Percentiles rank a stretch among this genome's conserved stretches.
phyloP scores from a whole-genome alignment of 2,797 vertebrate genomes.

The Denticeps clupeoides region DNA sequence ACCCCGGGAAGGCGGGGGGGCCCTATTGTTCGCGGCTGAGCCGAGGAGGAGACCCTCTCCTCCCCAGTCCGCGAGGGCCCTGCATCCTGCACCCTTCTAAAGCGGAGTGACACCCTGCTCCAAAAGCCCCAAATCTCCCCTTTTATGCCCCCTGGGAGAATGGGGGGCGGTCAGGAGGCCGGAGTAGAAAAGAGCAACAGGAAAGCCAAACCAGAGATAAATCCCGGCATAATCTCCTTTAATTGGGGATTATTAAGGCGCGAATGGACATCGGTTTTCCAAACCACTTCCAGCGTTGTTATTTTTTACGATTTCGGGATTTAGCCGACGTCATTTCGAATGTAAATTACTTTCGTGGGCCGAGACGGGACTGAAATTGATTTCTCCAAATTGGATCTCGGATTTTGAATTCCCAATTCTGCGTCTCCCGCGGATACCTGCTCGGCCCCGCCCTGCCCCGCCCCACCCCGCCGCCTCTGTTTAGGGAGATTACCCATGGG shows the following conservation, averaged over 20 bases:
- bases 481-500: conserved; percentile 22
- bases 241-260: conserved; percentile 55
- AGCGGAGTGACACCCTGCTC: too few species aligned
- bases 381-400: too few species aligned
- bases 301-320: too few species aligned
- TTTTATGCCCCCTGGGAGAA: conserved; percentile 2
- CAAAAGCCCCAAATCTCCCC: background rate
- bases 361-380: too few species aligned
- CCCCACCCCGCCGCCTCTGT: conserved; percentile 14
- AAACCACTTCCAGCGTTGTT: conserved; percentile 4
- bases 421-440: too few species aligned
- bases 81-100: too few species aligned
- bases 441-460: background rate
- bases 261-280: conserved; percentile 36
- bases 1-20: conserved; percentile 45
- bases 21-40: too few species aligned
- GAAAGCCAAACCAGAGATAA: conserved; percentile 57
- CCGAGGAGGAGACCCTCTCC: too few species aligned
- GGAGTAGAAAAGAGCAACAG: conserved; percentile 58
- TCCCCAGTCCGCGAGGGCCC: too few species aligned
- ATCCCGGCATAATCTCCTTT: conserved; percentile 64
- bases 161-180: conserved; percentile 27
- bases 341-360: too few species aligned
- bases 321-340: too few species aligned
- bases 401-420: too few species aligned